These are phyloP conservation scores for Ophion ellenae DNA, from an alignment of 2,888 invertebrate genomes.

Conservation along the genomic window DNA sequence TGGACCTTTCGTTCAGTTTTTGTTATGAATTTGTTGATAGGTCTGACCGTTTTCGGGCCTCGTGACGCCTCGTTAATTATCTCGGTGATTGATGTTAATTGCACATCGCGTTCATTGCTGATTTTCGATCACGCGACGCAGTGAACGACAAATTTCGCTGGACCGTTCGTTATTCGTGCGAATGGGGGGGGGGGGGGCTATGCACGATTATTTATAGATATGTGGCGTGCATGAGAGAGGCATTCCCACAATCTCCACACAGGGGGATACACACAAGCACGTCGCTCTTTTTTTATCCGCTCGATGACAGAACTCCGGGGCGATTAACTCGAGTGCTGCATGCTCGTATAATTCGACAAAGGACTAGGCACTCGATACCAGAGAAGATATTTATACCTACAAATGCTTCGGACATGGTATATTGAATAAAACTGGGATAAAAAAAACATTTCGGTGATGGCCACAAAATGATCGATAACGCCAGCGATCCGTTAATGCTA, in stretches of 20 bases:
- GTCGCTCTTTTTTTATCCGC: conserved; percentile 25
- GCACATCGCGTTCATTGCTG: not conserved
- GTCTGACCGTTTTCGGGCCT: not conserved
- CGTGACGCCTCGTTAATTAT: conserved; percentile 9
- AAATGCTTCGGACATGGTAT: not conserved
- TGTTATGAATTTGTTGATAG: not conserved
- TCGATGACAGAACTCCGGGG: conserved; percentile 28
- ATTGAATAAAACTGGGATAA: conserved; percentile 18
- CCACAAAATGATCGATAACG: conserved; percentile 39
- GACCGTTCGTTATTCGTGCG: not conserved
- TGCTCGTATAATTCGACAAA: not conserved
- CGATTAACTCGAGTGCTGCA: conserved; percentile 42
- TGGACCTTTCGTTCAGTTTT: conserved; percentile 27
- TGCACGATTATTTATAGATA: no score
- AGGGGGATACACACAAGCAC: conserved; percentile 3
- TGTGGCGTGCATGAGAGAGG: no score
- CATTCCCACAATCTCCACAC: conserved; percentile 6
- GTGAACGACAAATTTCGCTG: not conserved
- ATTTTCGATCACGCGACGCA: conserved; percentile 8
- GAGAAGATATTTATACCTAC: conserved; percentile 9
- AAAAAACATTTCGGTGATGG: conserved; percentile 11
- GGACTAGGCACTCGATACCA: conserved; percentile 8
- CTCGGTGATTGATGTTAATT: not conserved
- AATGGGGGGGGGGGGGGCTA: not conserved
- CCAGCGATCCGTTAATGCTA: conserved; percentile 2